These are phyloP conservation scores for Mantis religiosa DNA, from an alignment of 2,888 invertebrate species.

Conservation along the genomic window DNA sequence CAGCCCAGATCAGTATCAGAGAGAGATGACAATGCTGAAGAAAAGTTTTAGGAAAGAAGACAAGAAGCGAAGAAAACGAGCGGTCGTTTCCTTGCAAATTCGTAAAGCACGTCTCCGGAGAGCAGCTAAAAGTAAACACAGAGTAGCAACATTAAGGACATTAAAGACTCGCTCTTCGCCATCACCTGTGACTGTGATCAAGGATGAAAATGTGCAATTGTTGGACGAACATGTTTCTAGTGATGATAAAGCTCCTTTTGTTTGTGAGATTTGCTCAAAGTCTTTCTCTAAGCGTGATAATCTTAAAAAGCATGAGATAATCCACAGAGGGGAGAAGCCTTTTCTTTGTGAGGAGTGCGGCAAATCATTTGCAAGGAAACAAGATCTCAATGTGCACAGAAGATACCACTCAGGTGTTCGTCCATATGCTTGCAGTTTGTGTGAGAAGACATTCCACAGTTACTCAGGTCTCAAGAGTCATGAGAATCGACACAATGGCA, in stretches of 20 bases:
- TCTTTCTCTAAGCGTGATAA: slow-evolving; percentile 21
- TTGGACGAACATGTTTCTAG: neutral
- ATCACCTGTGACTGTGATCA: neutral
- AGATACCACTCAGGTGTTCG: slow-evolving; percentile 32
- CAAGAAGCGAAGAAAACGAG: neutral
- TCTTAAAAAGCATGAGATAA: slow-evolving; percentile 21
- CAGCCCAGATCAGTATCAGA: neutral
- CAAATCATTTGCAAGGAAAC: slow-evolving; percentile 46
- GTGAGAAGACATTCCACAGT: slow-evolving; percentile 32
- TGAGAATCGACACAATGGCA: slow-evolving; percentile 21
- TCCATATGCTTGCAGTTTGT: slow-evolving; percentile 34
- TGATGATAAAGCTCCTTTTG: slow-evolving; percentile 2
- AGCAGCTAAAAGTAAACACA: neutral
- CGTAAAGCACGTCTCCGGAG: neutral
- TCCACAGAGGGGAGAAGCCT: slow-evolving; percentile 39
- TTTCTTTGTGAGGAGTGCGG: slow-evolving; percentile 49
- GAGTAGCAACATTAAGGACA: neutral
- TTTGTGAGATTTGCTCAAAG: slow-evolving; percentile 19
- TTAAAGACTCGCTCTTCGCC: neutral
- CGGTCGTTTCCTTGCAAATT: neutral
- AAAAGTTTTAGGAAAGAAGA: neutral
- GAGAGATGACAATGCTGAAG: neutral
- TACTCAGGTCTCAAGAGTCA: slow-evolving; percentile 28
- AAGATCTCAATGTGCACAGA: slow-evolving; percentile 34
- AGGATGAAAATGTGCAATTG: neutral